Conservation (phyloP, 2,113 vertebrate species). For the Nerophis ophidion region DNA sequence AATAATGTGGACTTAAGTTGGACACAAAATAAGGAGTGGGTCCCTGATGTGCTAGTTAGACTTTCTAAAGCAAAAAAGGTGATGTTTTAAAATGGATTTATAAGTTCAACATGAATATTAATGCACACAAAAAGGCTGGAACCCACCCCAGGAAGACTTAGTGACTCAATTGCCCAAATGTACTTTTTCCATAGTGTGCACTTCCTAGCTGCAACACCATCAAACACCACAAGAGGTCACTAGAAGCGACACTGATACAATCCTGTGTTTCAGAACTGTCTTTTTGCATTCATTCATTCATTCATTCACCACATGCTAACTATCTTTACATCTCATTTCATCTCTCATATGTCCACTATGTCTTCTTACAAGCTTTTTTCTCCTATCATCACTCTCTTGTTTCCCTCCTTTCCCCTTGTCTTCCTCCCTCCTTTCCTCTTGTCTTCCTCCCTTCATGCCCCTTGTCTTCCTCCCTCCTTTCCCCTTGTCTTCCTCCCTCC, state of each 20-base stretch:
- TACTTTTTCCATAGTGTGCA: neutral
- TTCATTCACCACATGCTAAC: conserved; percentile 42
- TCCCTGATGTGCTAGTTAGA: too few relatives aligned
- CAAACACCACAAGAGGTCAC: conserved; percentile 46
- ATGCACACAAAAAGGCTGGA: too few relatives aligned
- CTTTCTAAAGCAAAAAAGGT: too few relatives aligned
- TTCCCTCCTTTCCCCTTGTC: neutral
- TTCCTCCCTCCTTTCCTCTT: too few relatives aligned
- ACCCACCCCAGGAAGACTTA: too few relatives aligned
- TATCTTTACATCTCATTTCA: conserved; percentile 46
- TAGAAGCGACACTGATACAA: neutral
- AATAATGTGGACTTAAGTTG: too few relatives aligned
- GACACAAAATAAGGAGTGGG: too few relatives aligned
- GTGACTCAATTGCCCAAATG: neutral
- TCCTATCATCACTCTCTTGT: conserved; percentile 19
- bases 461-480: too few relatives aligned
- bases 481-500: too few relatives aligned
- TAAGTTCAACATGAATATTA: too few relatives aligned
- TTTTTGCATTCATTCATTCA: neutral
- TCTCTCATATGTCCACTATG: conserved; percentile 17
- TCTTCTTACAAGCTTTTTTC: conserved; percentile 6
- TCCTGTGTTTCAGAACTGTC: conserved; percentile 19
- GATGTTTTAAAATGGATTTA: too few relatives aligned
- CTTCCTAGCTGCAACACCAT: conserved; percentile 19
- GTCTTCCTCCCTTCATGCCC: too few relatives aligned